Conservation (phyloP, 2,888 invertebrate species). For the Clusia tigrina region DNA sequence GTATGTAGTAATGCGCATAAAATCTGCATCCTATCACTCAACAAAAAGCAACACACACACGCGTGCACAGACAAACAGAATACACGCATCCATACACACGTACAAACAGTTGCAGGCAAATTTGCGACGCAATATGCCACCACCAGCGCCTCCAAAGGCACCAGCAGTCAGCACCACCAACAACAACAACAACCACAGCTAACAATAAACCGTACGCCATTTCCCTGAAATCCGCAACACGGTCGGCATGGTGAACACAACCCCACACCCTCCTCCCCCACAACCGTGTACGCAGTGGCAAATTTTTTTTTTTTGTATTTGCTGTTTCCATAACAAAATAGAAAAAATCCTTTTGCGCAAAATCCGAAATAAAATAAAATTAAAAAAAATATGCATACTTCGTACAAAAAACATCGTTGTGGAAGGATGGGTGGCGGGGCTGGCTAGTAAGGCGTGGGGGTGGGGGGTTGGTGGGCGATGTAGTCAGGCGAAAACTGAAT, state of each 20-base stretch:
- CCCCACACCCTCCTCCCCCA: no score
- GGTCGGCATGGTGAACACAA: no score
- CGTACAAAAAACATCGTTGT: constrained; percentile 2
- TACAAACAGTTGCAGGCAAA: constrained; percentile 52
- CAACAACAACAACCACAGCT: no score
- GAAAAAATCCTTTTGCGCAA: constrained; percentile 23
- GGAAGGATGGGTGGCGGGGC: no score
- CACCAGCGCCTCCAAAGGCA: no score
- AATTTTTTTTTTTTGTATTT: background rate
- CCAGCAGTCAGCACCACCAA: no score
- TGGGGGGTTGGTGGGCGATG: no score
- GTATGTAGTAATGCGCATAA: constrained; percentile 11
- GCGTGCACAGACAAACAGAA: background rate
- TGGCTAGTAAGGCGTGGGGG: no score
- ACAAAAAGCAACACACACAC: background rate
- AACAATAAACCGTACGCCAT: background rate
- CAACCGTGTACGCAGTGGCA: no score
- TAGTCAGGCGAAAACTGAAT: constrained; percentile 10
- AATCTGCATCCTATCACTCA: constrained; percentile 11
- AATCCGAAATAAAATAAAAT: constrained; percentile 20
- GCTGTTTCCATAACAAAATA: background rate
- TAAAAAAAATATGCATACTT: background rate
- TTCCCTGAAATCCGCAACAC: no score
- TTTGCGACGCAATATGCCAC: constrained; percentile 54
- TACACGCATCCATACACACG: background rate